These are phyloP conservation scores for Petrolisthes manimaculis DNA, from an alignment of 2,888 invertebrate genomes.

Conservation along the genomic window DNA sequence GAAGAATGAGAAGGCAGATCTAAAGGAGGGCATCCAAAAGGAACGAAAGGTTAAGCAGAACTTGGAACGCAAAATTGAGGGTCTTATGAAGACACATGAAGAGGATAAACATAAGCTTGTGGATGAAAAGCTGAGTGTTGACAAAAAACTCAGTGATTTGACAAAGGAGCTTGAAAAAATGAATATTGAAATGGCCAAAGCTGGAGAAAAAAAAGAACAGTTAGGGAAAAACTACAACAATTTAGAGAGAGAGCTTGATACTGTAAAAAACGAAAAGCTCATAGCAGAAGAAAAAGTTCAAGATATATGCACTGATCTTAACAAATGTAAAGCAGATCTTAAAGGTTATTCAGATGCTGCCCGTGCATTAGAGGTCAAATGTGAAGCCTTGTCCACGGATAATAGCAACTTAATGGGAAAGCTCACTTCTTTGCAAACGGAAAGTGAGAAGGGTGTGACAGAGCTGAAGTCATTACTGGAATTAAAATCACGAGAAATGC, in stretches of 20 bases:
- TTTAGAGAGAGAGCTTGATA: conserved; percentile 13
- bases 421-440: conserved; percentile 16
- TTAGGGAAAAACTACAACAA: conserved; percentile 3
- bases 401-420: conserved; percentile 22
- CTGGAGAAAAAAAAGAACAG: not conserved
- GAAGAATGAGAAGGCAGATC: conserved; percentile 38
- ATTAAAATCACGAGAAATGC: not conserved
- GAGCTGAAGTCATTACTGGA: conserved; percentile 16
- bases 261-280: conserved; percentile 38
- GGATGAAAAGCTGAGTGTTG: conserved; percentile 26
- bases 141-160: conserved; percentile 63
- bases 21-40: conserved; percentile 54
- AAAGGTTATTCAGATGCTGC: not conserved
- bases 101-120: conserved; percentile 18
- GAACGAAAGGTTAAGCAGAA: conserved; percentile 54
- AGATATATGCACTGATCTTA: conserved; percentile 49
- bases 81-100: conserved; percentile 9
- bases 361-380: conserved; percentile 9
- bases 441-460: not conserved
- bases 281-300: conserved; percentile 67
- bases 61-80: conserved; percentile 45
- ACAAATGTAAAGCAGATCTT: not conserved
- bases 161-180: conserved; percentile 51
- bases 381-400: not conserved
- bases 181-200: not conserved